A percentile compares a stretch with the other conserved stretches of the same genome.
These are phyloP conservation scores for Yoshiicerus persimilis DNA, from an alignment of 1,140 invertebrate species.

Conservation along the genomic window DNA sequence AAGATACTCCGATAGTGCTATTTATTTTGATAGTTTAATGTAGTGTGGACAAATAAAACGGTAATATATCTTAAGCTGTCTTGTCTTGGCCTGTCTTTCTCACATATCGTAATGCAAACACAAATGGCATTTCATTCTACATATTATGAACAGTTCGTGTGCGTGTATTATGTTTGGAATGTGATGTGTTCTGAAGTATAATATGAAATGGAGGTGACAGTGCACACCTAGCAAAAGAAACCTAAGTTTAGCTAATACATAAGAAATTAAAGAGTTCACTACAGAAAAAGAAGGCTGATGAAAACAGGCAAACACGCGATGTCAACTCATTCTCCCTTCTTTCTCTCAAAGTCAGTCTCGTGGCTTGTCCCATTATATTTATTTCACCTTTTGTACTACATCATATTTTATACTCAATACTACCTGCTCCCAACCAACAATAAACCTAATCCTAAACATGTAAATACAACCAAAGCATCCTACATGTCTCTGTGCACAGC, in stretches of 20 bases:
- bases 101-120: background rate
- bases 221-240: background rate
- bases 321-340: slow-evolving; percentile 1
- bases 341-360: background rate
- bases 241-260: background rate
- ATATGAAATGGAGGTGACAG: background rate
- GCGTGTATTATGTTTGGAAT: background rate
- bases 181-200: background rate
- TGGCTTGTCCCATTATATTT: background rate
- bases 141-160: background rate
- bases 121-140: background rate
- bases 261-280: slow-evolving; percentile 2
- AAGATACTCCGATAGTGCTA: background rate
- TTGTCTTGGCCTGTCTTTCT: background rate
- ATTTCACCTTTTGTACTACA: background rate
- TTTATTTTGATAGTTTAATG: background rate
- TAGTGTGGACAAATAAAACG: slow-evolving; percentile 1
- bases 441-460: background rate
- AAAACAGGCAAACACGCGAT: background rate
- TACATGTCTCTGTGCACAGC: background rate
- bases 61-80: slow-evolving; percentile 5
- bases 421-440: background rate
- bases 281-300: background rate
- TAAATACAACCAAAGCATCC: background rate
- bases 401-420: background rate